Evolutionary conservation across 2,888 invertebrate species (phyloP).

Genomic region (Axea sp.): DNA sequence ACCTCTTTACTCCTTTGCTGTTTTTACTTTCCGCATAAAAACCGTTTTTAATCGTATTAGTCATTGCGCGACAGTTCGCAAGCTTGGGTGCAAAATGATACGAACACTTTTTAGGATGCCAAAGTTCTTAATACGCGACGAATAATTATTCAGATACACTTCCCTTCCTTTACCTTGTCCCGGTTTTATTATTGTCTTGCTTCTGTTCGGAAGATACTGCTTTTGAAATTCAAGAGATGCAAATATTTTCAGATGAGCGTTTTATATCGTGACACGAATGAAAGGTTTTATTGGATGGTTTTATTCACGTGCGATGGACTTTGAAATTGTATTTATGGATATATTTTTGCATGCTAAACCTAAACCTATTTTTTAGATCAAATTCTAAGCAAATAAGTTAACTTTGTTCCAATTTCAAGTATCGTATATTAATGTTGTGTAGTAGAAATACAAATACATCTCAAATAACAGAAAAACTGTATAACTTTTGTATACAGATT

Average conservation of each 20-base stretch:
- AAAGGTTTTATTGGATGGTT: constrained; percentile 26
- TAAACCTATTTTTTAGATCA: constrained; percentile 14
- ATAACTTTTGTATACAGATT: no score
- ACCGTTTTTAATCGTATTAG: constrained; percentile 36
- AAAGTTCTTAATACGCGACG: constrained; percentile 40
- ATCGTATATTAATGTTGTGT: no score
- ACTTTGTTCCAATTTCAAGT: no score
- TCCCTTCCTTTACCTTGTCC: constrained; percentile 51
- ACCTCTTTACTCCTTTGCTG: constrained; percentile 8
- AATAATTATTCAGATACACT: constrained; percentile 36
- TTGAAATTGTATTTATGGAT: neutral
- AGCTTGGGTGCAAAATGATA: constrained; percentile 18
- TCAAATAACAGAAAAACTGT: no score
- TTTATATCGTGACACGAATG: constrained; percentile 14
- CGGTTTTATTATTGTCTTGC: constrained; percentile 29
- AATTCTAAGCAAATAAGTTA: no score
- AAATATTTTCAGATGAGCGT: constrained; percentile 37
- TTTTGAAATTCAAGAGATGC: constrained; percentile 46
- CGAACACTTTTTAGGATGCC: constrained; percentile 12
- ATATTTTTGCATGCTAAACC: no score
- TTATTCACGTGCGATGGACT: constrained; percentile 24
- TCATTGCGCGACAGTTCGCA: constrained; percentile 3
- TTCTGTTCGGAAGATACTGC: constrained; percentile 26
- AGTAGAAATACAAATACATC: no score
- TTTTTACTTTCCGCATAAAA: constrained; percentile 8